Conservation (phyloP, 92 coral and sea anemone genomes). For the Phymanthus crucifer region DNA sequence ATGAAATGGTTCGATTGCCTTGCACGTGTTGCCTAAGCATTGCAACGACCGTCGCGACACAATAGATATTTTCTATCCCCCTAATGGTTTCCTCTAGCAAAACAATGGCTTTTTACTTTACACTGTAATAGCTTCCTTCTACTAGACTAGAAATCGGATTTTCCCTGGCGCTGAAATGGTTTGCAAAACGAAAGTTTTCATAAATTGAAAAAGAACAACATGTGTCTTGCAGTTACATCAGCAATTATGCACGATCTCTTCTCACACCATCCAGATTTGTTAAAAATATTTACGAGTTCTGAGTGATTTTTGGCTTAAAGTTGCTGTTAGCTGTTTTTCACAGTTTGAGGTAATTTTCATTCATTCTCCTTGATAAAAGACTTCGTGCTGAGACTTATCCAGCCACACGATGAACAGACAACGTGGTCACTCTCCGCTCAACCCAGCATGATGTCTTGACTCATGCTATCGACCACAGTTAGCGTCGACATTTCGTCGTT, state of each 20-base stretch:
- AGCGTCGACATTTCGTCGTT: too few species aligned
- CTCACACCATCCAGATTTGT: neutral
- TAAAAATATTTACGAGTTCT: neutral
- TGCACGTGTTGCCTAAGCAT: constrained; percentile 1
- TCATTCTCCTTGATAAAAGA: neutral
- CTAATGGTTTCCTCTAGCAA: neutral
- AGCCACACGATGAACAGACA: neutral
- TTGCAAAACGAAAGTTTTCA: neutral
- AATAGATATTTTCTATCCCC: neutral
- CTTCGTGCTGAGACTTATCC: neutral
- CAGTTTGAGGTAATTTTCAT: neutral
- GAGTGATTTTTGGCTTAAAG: neutral
- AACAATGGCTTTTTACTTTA: neutral
- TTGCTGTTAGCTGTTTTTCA: neutral
- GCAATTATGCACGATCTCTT: neutral
- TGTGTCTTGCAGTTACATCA: neutral
- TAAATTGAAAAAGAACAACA: neutral
- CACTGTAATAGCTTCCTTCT: neutral
- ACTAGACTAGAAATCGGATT: neutral
- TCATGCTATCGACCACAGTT: neutral
- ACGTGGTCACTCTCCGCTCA: neutral
- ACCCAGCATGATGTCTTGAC: constrained; percentile 2
- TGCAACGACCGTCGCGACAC: neutral
- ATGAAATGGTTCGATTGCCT: neutral
- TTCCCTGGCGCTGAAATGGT: neutral